These are phyloP conservation scores for Zosterops pallidus DNA, from an alignment of 2,113 vertebrate species.

Conservation along the genomic window DNA sequence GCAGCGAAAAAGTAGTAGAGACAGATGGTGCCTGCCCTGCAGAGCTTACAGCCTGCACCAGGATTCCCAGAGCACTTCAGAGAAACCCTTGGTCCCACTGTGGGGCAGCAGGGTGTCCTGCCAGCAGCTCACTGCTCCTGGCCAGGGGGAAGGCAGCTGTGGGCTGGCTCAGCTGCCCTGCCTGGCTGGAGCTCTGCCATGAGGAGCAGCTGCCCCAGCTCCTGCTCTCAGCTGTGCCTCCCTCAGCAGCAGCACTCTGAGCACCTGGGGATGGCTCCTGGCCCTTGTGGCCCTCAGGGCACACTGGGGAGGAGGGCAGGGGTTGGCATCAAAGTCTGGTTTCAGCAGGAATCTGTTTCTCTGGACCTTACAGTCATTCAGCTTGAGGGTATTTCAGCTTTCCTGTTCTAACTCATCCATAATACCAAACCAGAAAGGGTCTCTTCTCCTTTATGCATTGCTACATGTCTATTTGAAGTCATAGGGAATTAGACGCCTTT, in stretches of 20 bases:
- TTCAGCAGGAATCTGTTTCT: not conserved
- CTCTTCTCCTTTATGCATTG: not conserved
- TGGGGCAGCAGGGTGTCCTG: not conserved
- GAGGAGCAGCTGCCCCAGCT: slow-evolving; percentile 10
- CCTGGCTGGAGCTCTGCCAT: not conserved
- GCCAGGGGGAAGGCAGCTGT: slow-evolving; percentile 7
- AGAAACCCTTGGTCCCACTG: not conserved
- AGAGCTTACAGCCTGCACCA: not conserved
- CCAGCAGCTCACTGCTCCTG: not conserved
- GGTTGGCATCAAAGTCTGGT: accelerated
- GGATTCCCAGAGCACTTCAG: not conserved
- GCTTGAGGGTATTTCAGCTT: not conserved
- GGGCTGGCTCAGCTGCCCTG: not conserved
- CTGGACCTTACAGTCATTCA: not conserved
- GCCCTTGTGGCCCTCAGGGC: not conserved
- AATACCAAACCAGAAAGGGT: not conserved
- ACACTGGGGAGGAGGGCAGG: not conserved
- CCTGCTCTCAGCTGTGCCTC: not conserved
- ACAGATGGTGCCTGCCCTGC: slow-evolving; percentile 33
- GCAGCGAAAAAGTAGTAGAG: not conserved
- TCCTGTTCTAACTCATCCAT: not conserved
- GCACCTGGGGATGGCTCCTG: not conserved
- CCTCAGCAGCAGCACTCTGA: not conserved
- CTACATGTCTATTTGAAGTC: not conserved
- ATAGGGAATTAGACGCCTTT: not conserved